phyloP scores from a whole-genome alignment of 2,888 invertebrate species.

The Campoletis raptor region DNA sequence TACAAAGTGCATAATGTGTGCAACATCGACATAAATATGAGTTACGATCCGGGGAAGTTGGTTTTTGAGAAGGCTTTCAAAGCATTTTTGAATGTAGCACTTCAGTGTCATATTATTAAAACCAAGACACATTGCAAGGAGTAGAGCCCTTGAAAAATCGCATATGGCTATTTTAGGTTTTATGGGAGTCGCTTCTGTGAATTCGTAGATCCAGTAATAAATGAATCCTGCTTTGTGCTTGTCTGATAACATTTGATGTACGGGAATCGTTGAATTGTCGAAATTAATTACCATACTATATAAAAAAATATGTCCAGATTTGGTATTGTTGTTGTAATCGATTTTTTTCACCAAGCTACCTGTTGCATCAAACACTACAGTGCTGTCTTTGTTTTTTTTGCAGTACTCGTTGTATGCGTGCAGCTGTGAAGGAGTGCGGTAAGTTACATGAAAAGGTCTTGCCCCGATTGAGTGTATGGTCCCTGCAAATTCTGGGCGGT shows the following conservation, averaged over 20 bases:
- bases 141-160: not conserved
- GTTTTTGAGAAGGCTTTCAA: too few relatives aligned
- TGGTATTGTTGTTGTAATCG: not conserved
- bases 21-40: not conserved
- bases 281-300: not conserved
- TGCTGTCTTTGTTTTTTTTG: not conserved
- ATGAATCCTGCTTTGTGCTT: not conserved
- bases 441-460: not conserved
- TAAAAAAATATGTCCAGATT: not conserved
- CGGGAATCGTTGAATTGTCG: not conserved
- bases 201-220: not conserved
- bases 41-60: not conserved
- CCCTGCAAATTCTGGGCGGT: not conserved
- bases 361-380: not conserved
- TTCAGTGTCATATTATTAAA: not conserved
- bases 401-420: conserved; percentile 5
- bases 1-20: not conserved
- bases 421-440: not conserved
- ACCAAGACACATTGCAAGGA: not conserved
- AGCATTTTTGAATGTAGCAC: too few relatives aligned
- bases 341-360: conserved; percentile 3
- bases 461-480: not conserved
- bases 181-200: not conserved
- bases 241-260: not conserved
- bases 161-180: not conserved